Evolutionary conservation across 2,888 invertebrate genomes (phyloP).

Genomic region (Chironomus riparius): DNA sequence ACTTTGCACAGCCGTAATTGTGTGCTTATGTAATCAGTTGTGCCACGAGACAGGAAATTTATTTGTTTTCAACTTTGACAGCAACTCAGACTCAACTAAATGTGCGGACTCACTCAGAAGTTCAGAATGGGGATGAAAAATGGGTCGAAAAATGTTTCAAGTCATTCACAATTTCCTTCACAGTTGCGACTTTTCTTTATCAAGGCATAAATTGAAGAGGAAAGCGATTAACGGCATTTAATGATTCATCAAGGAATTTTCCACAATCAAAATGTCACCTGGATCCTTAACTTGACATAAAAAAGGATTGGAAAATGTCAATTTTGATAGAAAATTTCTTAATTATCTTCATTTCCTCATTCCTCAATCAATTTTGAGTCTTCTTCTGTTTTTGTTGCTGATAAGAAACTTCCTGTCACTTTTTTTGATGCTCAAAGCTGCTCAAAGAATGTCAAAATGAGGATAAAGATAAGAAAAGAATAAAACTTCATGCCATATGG

Average conservation of each 20-base stretch:
- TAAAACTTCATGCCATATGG: no score
- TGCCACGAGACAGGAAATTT: conserved; percentile 11
- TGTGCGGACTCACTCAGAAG: no score
- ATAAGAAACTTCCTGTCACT: neutral
- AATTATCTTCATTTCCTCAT: no score
- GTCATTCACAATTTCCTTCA: neutral
- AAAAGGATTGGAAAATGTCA: neutral
- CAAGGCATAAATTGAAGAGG: neutral
- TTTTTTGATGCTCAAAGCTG: no score
- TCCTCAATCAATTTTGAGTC: neutral
- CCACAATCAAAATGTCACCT: neutral
- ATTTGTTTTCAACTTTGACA: conserved; percentile 18
- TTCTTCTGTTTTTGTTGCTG: neutral
- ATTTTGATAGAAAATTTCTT: neutral
- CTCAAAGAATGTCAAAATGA: no score
- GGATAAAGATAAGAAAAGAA: no score
- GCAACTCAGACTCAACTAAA: neutral
- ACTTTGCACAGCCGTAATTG: neutral
- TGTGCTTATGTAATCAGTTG: neutral
- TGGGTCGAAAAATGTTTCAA: conserved; percentile 3
- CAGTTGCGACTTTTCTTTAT: no score
- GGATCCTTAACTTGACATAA: neutral
- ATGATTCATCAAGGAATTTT: neutral
- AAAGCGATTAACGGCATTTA: neutral
- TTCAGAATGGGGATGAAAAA: neutral